These are phyloP conservation scores for Mayetiola destructor DNA, from an alignment of 2,888 invertebrate genomes.

Conservation along the genomic window DNA sequence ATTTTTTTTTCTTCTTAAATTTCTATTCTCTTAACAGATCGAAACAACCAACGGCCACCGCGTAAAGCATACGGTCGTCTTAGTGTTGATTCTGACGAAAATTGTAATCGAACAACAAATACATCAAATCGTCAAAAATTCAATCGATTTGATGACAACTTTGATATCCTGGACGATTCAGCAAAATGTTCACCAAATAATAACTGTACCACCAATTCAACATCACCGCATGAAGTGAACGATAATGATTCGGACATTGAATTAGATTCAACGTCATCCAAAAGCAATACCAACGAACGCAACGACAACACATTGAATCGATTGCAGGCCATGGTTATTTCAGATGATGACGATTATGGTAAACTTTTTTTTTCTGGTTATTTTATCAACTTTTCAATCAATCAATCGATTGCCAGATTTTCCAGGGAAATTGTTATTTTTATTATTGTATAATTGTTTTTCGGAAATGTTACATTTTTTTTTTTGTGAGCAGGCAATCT, in stretches of 20 bases:
- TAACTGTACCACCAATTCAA: neutral
- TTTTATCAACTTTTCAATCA: too few species aligned
- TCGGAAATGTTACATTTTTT: too few species aligned
- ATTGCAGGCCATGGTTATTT: conserved; percentile 34
- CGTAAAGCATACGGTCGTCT: conserved; percentile 34
- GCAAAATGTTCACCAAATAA: conserved; percentile 17
- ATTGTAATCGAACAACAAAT: neutral
- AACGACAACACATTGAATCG: conserved; percentile 34
- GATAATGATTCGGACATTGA: conserved; percentile 24
- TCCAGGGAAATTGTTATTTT: too few species aligned
- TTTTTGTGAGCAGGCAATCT: too few species aligned
- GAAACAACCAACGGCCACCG: conserved; percentile 34
- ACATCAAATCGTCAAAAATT: neutral
- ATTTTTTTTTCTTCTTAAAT: neutral
- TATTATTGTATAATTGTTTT: too few species aligned
- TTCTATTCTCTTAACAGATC: conserved; percentile 26
- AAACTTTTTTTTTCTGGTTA: conserved; percentile 17
- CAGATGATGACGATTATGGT: conserved; percentile 34
- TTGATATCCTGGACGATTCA: conserved; percentile 21
- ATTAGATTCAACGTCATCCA: conserved; percentile 21
- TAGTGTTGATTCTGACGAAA: conserved; percentile 31
- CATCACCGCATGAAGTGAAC: neutral
- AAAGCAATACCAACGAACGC: conserved; percentile 17
- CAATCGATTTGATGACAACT: conserved; percentile 25
- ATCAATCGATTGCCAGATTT: too few species aligned